A percentile compares a stretch with the other conserved stretches of the same genome.
Evolutionary conservation across 2,113 vertebrate genomes (phyloP).

Genomic region (Cochlearius cochlearius): DNA sequence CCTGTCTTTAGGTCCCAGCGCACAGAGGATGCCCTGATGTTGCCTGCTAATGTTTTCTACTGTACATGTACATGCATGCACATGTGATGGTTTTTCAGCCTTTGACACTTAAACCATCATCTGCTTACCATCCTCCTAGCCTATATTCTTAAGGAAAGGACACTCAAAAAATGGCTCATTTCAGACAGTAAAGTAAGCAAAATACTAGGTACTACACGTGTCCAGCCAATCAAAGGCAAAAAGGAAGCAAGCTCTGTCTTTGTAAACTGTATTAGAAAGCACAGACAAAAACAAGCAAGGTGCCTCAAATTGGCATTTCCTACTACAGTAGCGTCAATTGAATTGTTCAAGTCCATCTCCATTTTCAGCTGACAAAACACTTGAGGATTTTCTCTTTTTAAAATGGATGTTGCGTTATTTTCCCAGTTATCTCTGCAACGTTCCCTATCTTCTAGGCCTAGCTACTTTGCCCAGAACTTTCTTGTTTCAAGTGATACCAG

Average conservation of each 20-base stretch:
- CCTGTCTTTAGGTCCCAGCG: neutral
- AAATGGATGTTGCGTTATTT: neutral
- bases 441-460: neutral
- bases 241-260: neutral
- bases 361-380: neutral
- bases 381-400: neutral
- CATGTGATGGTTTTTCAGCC: neutral
- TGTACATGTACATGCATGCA: no score
- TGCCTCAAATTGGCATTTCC: neutral
- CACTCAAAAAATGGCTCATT: rapidly evolving
- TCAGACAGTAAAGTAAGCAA: neutral
- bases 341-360: neutral
- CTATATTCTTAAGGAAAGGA: neutral
- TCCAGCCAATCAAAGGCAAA: neutral
- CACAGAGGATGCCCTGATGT: neutral
- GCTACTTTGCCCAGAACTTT: neutral
- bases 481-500: neutral
- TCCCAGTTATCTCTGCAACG: neutral
- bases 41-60: neutral
- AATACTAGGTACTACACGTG: neutral
- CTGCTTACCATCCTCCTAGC: neutral
- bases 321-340: neutral
- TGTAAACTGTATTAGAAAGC: neutral
- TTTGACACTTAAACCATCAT: neutral
- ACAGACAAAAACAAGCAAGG: neutral